Percentiles rank a stretch among this genome's conserved stretches.
phyloP scores from a whole-genome alignment of 2,113 vertebrate species.

The Cardinalis cardinalis region DNA sequence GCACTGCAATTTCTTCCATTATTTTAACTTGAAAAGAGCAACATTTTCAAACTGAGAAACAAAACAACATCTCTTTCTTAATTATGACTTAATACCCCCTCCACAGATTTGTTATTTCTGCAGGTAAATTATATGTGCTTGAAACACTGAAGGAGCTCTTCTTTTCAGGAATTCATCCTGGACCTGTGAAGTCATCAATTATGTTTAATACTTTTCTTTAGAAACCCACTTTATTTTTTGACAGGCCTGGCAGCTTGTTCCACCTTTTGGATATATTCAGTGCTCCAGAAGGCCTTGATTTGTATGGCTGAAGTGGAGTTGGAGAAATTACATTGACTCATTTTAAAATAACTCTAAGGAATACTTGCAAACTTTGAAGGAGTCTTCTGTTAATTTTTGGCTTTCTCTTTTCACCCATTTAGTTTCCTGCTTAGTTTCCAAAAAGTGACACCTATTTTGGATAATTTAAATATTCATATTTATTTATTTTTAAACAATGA shows the following conservation, averaged over 20 bases:
- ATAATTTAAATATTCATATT: neutral
- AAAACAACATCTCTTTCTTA: neutral
- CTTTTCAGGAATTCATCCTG: neutral
- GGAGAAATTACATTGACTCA: neutral
- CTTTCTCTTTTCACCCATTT: neutral
- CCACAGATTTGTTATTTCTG: neutral
- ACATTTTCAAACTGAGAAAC: neutral
- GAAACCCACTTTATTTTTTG: neutral
- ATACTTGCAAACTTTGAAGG: neutral
- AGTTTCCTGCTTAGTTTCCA: neutral
- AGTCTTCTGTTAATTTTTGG: neutral
- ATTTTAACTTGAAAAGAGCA: neutral
- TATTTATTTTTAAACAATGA: neutral
- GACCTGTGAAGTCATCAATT: neutral
- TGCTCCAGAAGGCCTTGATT: neutral
- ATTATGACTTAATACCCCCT: neutral
- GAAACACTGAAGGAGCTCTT: neutral
- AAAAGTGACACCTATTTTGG: neutral
- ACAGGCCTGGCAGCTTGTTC: neutral
- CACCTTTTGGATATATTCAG: neutral
- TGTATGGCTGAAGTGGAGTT: neutral
- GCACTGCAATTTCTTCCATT: neutral
- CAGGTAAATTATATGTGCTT: neutral
- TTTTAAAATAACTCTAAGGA: neutral
- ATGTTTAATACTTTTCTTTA: neutral